Base-by-base conservation (phyloP, 2,113 vertebrate genomes). In the Heloderma charlesbogerti region DNA sequence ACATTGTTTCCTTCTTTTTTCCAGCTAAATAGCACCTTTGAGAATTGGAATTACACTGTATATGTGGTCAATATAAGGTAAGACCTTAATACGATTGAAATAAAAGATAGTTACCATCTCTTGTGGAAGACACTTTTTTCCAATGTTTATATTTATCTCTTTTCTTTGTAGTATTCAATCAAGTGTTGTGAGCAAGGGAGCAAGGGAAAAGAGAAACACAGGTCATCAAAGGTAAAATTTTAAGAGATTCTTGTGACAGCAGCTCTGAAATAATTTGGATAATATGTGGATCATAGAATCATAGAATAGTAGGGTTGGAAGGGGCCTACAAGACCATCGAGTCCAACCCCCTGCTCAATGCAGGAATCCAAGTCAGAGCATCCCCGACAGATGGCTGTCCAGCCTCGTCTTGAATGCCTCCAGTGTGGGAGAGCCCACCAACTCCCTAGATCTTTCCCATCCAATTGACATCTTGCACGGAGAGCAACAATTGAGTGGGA, bases 11-110 rank as follows among this genome's bases (percentile, higher is more conserved):
- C 78, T 94, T 94, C 72, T 97, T 88, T 97, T 96, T 97, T 97
- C 63, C 97, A 99, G 99, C 97, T 99, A 66, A 99, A 98, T 92
- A 95, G 97, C 75, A 98, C 98, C 10, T 98, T 99, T 91, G 96
- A 98, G 89, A 97, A 98, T 96, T 98, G 98, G 99, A 98, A 96
- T 93, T 98, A 98, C 34, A 96, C 95, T 0, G 98, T 99, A 37
- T 97, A 97, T 90, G 96, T 98, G 22, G 95, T 98, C 87, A 97
- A 97, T 93, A 94, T 99, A 96, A 99, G 98, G 99, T 99, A 97
- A 98, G 94, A 95, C 75, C 89, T 20, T 86, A 34, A 3, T 83
- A 83, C 51, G 43, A 90, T 72, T 90, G 91, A 90, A 77, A 78
- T 15, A 86, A 89, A 81, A 83, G 72, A 29, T 60, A 34, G 77